These are phyloP conservation scores for Julus scandinavius DNA, from an alignment of 2,888 invertebrate genomes.

Conservation along the genomic window DNA sequence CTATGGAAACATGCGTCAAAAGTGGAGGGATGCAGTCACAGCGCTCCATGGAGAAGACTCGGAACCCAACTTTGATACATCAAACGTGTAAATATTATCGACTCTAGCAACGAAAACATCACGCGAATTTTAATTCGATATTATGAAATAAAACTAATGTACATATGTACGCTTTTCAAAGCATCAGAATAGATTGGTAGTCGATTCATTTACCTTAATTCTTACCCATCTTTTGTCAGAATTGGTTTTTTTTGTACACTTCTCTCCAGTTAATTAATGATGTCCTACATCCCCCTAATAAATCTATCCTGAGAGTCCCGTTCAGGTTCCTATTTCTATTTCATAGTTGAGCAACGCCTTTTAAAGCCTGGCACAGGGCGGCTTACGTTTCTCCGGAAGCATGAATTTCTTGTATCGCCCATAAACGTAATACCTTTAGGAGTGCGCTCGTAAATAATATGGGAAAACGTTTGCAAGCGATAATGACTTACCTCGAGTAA, in stretches of 20 bases:
- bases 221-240: background rate
- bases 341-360: background rate
- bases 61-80: too few relatives aligned
- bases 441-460: background rate
- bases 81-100: too few relatives aligned
- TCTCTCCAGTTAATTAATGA: background rate
- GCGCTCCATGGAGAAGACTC: background rate
- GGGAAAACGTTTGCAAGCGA: background rate
- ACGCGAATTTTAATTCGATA: background rate
- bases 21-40: background rate
- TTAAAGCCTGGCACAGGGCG: background rate
- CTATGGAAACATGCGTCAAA: background rate
- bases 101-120: too few relatives aligned
- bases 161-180: background rate
- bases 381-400: conserved; percentile 3
- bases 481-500: background rate
- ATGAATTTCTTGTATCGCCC: background rate
- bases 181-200: background rate
- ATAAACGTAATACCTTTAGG: background rate
- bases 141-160: background rate
- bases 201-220: background rate
- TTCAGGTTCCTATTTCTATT: background rate
- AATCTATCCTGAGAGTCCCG: background rate
- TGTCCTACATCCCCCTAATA: background rate
- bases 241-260: too few relatives aligned